Base-by-base conservation (phyloP, 2,113 vertebrate species). In the Ptychochromis oligacanthus region DNA sequence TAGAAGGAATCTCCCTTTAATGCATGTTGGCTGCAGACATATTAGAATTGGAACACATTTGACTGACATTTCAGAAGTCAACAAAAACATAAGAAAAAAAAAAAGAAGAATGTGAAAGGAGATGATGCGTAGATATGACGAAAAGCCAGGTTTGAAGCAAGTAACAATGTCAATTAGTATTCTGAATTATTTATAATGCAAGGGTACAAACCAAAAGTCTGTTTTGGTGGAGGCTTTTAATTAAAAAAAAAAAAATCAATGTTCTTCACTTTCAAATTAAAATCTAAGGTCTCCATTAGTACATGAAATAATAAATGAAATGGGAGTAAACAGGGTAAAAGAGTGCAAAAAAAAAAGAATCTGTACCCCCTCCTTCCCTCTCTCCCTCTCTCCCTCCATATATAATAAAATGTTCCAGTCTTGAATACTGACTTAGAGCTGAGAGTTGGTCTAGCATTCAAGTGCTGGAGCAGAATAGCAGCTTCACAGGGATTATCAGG, bases 401-500 rank as follows among this genome's bases (percentile, higher is more conserved):
- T 10, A 70, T 34, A 81, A 76, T 34, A 65, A 34, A 28, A 83
- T 82, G 61, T 13, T 18, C 8, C 46, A 24, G 15, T 77, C 20
- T 58, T 49, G 59, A 85, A 67, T 34, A 34, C 10, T 3, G 36
- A 65, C 28, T n/a, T 75, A 17, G 57, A 89, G 79, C 75, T 38
- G 11, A 79, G 43, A 75, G 57, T 56, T 54, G 52, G 75, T 61
- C 62, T 52, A 72, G 72, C 20, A 65, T 76, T 54, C 38, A 77
- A 81, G 83, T 75, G 72, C 36, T 80, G 5, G 34, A 28, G 75
- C 11, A 72, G 55, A 91, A 85, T 49, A 75, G 80, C 80, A 34
- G 79, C 78, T 88, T 83, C 1, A 20, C 57, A 75, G 62, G 85
- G 80, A 89, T 93, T 90, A 93, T 60, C 2, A 7, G 12, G 77